These are phyloP conservation scores for Turritopsis rubra DNA, from an alignment of 30 jellyfish, hydroid and myxozoan species.

Conservation along the genomic window DNA sequence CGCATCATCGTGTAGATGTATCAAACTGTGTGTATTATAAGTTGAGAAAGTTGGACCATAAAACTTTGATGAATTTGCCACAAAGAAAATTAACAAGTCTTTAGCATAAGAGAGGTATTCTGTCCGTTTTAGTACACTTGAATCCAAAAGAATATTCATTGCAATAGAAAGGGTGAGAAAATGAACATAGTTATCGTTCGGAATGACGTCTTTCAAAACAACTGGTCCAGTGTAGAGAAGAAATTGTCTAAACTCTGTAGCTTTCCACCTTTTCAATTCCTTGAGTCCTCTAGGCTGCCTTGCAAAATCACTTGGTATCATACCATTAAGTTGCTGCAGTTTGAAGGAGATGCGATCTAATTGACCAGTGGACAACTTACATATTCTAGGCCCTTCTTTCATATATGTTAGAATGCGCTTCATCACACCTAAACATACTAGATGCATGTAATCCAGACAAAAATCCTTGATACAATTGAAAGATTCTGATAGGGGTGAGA, in stretches of 20 bases:
- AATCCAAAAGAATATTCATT: background rate
- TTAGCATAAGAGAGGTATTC: background rate
- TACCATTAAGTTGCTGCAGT: conserved; percentile 14
- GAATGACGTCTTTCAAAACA: conserved; percentile 17
- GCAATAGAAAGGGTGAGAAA: conserved; percentile 12
- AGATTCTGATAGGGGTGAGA: background rate
- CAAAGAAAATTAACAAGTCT: conserved; percentile 13
- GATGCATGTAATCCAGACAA: conserved; percentile 22
- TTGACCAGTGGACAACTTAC: conserved; percentile 31
- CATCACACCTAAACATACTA: conserved; percentile 38
- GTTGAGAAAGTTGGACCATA: conserved; percentile 11
- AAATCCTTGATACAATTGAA: conserved; percentile 18
- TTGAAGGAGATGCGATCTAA: conserved; percentile 21
- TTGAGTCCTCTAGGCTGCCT: conserved; percentile 37
- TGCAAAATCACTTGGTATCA: conserved; percentile 39
- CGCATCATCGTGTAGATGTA: background rate
- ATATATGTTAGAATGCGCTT: conserved; percentile 11
- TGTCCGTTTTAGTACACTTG: background rate
- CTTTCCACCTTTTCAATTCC: conserved; percentile 45
- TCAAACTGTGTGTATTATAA: background rate
- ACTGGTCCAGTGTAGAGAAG: conserved; percentile 44
- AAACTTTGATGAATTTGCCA: conserved; percentile 1
- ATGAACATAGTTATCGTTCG: background rate
- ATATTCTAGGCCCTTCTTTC: conserved; percentile 30
- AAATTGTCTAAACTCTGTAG: conserved; percentile 51